Evolutionary conservation across 2,888 invertebrate genomes (phyloP).

Genomic region (Phyllotreta striolata): DNA sequence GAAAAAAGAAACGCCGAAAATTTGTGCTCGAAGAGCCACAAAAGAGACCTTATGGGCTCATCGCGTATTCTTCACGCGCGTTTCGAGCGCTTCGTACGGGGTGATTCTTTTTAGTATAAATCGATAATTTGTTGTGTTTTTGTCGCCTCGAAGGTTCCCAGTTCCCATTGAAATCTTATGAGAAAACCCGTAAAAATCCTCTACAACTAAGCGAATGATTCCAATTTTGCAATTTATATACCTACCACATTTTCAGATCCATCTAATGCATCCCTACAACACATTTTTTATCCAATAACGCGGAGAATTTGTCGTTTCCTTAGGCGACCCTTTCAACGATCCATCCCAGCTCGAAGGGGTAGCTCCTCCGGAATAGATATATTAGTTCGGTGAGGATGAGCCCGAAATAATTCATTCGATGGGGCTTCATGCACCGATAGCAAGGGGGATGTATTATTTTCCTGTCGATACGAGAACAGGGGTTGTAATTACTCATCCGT

Average conservation of each 20-base stretch:
- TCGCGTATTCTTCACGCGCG: constrained; percentile 14
- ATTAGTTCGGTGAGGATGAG: constrained; percentile 39
- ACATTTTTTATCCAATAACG: too few relatives aligned
- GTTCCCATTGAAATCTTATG: too few relatives aligned
- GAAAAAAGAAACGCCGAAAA: constrained; percentile 15
- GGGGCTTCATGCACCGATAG: constrained; percentile 27
- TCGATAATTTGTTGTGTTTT: too few relatives aligned
- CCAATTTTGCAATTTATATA: too few relatives aligned
- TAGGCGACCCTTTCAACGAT: too few relatives aligned
- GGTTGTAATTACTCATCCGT: too few relatives aligned
- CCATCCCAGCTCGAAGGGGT: constrained; percentile 9
- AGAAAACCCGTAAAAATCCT: too few relatives aligned
- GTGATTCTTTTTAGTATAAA: too few relatives aligned
- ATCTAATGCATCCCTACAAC: too few relatives aligned
- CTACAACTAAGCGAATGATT: too few relatives aligned
- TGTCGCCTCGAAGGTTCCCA: neutral
- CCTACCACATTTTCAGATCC: too few relatives aligned
- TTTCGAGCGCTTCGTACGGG: neutral
- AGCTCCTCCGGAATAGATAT: constrained; percentile 32
- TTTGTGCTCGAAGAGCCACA: constrained; percentile 5
- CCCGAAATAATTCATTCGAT: constrained; percentile 34
- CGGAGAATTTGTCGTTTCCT: too few relatives aligned
- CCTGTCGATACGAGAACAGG: neutral
- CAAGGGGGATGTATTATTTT: constrained; percentile 13
- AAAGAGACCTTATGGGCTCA: constrained; percentile 5